These are phyloP conservation scores for Nannoperca obscura DNA, from an alignment of 2,797 vertebrate genomes.

Conservation along the genomic window DNA sequence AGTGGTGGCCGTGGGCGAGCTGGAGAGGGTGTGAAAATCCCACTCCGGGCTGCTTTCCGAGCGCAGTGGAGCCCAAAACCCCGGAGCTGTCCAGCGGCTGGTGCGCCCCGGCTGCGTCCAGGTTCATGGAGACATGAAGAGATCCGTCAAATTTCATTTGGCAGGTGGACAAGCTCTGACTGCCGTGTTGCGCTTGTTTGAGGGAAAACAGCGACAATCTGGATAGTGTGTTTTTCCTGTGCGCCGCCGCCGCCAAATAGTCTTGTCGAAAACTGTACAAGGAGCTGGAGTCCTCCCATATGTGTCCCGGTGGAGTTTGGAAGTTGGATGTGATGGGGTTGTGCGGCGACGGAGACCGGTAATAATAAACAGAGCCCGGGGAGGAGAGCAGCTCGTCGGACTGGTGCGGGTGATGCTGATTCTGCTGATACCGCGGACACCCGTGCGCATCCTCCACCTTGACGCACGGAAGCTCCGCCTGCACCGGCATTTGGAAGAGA, in stretches of 20 bases:
- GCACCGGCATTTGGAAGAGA: constrained; percentile 94
- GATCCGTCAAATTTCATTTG: constrained; percentile 95
- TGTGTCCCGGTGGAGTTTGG: constrained; percentile 87
- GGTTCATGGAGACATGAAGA: constrained; percentile 90
- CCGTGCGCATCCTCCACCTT: constrained; percentile 95
- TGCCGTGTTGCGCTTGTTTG: constrained; percentile 90
- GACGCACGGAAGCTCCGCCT: constrained; percentile 92
- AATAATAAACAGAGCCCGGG: constrained; percentile 90
- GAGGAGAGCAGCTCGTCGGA: constrained; percentile 91
- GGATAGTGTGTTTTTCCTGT: constrained; percentile 92
- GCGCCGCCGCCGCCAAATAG: constrained; percentile 91
- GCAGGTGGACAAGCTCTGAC: constrained; percentile 87
- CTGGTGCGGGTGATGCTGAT: constrained; percentile 87
- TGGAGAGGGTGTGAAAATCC: constrained; percentile 91
- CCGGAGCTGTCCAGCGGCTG: constrained; percentile 86
- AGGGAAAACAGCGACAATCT: constrained; percentile 95
- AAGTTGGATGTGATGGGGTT: constrained; percentile 86
- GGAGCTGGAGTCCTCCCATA: constrained; percentile 93
- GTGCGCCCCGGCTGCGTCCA: constrained; percentile 86
- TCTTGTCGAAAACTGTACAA: constrained; percentile 93
- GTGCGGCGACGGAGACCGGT: constrained; percentile 92
- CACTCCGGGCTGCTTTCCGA: constrained; percentile 88
- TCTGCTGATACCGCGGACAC: constrained; percentile 90
- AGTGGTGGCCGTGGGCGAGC: constrained; percentile 90
- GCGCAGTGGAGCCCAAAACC: constrained; percentile 85